phyloP scores from a whole-genome alignment of 2,797 vertebrate species.

The Masticophis lateralis region DNA sequence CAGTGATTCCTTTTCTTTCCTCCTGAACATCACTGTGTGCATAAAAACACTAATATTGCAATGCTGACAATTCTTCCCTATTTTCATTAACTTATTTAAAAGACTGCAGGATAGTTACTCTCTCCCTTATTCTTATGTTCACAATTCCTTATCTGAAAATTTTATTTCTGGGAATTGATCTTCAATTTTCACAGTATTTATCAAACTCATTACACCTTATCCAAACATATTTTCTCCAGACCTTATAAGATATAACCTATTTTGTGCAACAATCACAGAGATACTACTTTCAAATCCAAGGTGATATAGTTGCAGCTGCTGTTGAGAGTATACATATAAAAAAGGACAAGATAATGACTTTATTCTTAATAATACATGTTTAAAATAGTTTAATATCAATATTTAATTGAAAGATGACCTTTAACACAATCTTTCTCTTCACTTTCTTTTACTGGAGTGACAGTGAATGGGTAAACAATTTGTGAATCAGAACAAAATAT shows the following conservation, averaged over 20 bases:
- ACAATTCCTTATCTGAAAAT: neutral
- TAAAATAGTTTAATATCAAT: neutral
- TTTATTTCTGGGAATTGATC: neutral
- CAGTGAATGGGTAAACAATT: neutral
- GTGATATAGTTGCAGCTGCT: neutral
- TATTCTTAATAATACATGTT: neutral
- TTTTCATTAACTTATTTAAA: neutral
- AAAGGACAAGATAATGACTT: neutral
- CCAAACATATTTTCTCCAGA: neutral
- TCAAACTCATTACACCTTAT: neutral
- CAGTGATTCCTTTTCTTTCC: neutral
- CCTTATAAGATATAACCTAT: neutral
- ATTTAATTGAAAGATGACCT: neutral
- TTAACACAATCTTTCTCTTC: neutral
- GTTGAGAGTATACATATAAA: neutral
- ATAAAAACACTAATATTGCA: neutral
- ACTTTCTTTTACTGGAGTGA: neutral
- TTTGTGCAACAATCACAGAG: neutral
- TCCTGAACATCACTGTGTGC: neutral
- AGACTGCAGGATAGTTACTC: neutral
- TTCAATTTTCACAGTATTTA: neutral
- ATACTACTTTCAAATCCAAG: neutral
- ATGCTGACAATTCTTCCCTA: neutral
- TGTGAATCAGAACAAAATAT: neutral
- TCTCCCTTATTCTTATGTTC: neutral